These are phyloP conservation scores for Leucopternis melanops DNA, from an alignment of 2,113 vertebrate species.

Conservation along the genomic window DNA sequence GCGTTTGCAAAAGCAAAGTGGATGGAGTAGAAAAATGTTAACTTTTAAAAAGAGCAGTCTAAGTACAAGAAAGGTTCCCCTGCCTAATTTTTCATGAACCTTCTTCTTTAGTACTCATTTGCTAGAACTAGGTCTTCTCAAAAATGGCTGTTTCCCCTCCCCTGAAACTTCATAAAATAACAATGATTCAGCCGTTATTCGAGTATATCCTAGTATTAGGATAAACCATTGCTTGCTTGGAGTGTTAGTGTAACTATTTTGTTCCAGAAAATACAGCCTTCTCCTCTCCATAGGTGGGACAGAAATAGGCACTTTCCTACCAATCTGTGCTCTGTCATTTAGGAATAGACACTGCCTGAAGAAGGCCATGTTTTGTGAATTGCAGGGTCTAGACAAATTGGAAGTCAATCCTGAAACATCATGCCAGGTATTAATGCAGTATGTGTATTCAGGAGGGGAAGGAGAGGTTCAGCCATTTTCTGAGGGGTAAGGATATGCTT, in stretches of 20 bases:
- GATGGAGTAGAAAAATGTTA: fast-evolving
- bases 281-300: neutral
- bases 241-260: neutral
- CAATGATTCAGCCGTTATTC: neutral
- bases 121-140: neutral
- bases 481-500: neutral
- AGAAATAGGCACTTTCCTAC: neutral
- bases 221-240: neutral
- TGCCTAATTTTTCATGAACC: neutral
- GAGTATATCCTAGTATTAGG: neutral
- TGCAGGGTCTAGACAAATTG: neutral
- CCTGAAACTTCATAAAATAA: neutral
- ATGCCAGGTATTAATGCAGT: too few relatives aligned
- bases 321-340: neutral
- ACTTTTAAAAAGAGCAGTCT: neutral
- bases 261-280: neutral
- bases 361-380: neutral
- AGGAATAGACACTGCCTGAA: neutral
- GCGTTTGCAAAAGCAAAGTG: neutral
- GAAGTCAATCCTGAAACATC: neutral
- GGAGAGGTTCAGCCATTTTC: neutral
- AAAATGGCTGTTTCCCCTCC: neutral
- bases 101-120: neutral
- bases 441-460: neutral
- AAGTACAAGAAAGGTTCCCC: neutral